Conservation (phyloP, 2,797 vertebrate species). For the Rhabdophis nuchalis region DNA sequence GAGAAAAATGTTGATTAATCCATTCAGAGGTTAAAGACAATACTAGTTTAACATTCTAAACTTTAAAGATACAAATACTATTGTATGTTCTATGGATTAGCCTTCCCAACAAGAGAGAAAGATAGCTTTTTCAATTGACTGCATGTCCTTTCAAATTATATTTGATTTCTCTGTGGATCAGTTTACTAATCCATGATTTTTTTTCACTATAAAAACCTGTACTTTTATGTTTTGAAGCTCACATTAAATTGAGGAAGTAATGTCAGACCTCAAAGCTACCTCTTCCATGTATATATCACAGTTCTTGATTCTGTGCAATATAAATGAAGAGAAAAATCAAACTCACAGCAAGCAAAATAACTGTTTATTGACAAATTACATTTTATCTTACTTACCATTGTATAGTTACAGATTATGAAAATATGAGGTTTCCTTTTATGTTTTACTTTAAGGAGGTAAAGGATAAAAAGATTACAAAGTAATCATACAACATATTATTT, state of each 20-base stretch:
- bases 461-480: background rate
- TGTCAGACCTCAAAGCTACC: slow-evolving; percentile 27
- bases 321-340: background rate
- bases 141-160: background rate
- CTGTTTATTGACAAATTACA: slow-evolving; percentile 51
- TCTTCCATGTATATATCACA: slow-evolving; percentile 35
- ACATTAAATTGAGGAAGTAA: background rate
- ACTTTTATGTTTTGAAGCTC: background rate
- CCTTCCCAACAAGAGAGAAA: background rate
- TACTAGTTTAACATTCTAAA: background rate
- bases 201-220: background rate
- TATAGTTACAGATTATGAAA: slow-evolving; percentile 27
- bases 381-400: slow-evolving; percentile 44
- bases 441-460: background rate
- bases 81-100: background rate
- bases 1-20: background rate
- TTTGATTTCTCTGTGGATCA: background rate
- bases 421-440: background rate
- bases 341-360: slow-evolving; percentile 50
- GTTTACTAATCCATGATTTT: background rate
- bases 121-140: background rate
- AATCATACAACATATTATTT: background rate
- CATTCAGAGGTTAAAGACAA: background rate
- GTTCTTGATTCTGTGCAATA: slow-evolving; percentile 17
- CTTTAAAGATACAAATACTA: background rate